Evolutionary conservation across 2,888 invertebrate genomes (phyloP).

Genomic region (Pogonocherus hispidulus): DNA sequence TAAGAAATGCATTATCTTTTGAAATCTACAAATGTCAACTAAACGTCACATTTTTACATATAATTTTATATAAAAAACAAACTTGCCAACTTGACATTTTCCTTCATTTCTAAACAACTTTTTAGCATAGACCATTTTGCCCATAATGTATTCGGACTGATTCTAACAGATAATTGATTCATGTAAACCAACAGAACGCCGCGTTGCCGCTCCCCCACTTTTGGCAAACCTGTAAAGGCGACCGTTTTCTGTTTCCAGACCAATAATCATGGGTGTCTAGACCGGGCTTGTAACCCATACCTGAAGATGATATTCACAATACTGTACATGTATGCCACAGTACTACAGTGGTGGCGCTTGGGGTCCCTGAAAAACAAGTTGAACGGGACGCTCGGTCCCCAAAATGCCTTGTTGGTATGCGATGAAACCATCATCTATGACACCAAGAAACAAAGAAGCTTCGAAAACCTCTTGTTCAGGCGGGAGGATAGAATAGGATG

Average conservation of each 20-base stretch:
- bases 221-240: no score
- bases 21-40: no score
- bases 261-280: background rate
- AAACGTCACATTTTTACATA: no score
- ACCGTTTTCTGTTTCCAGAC: background rate
- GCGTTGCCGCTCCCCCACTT: no score
- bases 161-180: no score
- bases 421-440: slow-evolving; percentile 58
- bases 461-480: slow-evolving; percentile 75
- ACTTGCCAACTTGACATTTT: no score
- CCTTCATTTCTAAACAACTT: no score
- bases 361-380: slow-evolving; percentile 79
- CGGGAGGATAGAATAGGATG: slow-evolving; percentile 71
- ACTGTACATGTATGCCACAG: slow-evolving; percentile 87
- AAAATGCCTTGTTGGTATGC: slow-evolving; percentile 65
- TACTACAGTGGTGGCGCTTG: slow-evolving; percentile 85
- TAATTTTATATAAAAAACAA: no score
- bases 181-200: no score
- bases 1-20: no score
- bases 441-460: slow-evolving; percentile 58
- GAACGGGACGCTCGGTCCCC: slow-evolving; percentile 67
- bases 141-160: no score
- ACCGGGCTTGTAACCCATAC: background rate
- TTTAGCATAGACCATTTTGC: no score
- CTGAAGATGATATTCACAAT: slow-evolving; percentile 80